These are phyloP conservation scores for Cephus sareptanus DNA, from an alignment of 2,888 invertebrate genomes.

Conservation along the genomic window DNA sequence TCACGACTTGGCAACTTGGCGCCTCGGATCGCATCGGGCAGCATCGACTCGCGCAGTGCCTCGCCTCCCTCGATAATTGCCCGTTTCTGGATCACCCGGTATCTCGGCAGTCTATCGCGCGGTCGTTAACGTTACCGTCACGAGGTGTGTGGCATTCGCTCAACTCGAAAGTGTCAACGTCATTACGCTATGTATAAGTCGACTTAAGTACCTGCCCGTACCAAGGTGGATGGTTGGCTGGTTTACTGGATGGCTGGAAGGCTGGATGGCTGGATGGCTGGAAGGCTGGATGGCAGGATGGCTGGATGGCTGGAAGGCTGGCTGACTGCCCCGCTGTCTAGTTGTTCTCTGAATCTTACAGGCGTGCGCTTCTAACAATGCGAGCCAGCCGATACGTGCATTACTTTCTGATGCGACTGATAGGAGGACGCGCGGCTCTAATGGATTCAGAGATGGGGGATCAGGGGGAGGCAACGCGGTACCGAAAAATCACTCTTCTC, in stretches of 20 bases:
- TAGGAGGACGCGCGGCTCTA: conserved; percentile 8
- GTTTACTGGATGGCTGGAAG: too few relatives aligned
- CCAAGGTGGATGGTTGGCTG: not conserved
- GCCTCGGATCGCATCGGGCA: conserved; percentile 47
- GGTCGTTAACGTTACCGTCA: conserved; percentile 46
- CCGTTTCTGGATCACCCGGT: conserved; percentile 53
- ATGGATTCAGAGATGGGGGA: conserved; percentile 1
- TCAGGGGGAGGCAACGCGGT: not conserved
- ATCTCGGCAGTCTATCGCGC: conserved; percentile 39
- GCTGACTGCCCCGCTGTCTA: not conserved
- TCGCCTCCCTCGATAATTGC: conserved; percentile 45
- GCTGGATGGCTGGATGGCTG: too few relatives aligned
- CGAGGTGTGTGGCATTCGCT: conserved; percentile 58
- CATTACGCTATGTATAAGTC: conserved; percentile 37
- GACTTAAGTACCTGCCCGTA: conserved; percentile 3
- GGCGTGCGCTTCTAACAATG: conserved; percentile 4
- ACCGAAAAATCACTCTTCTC: too few relatives aligned
- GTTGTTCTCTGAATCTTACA: conserved; percentile 5
- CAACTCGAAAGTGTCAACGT: conserved; percentile 49
- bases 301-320: too few relatives aligned
- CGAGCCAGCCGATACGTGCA: conserved; percentile 4
- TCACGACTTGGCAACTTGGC: conserved; percentile 56
- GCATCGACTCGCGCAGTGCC: not conserved
- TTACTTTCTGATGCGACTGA: conserved; percentile 11
- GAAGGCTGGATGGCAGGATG: not conserved